Evolutionary conservation across 1,140 invertebrate genomes (phyloP), one percentile per base, ranked within the genome.

Genomic region (Calliopsis andreniformis): DNA sequence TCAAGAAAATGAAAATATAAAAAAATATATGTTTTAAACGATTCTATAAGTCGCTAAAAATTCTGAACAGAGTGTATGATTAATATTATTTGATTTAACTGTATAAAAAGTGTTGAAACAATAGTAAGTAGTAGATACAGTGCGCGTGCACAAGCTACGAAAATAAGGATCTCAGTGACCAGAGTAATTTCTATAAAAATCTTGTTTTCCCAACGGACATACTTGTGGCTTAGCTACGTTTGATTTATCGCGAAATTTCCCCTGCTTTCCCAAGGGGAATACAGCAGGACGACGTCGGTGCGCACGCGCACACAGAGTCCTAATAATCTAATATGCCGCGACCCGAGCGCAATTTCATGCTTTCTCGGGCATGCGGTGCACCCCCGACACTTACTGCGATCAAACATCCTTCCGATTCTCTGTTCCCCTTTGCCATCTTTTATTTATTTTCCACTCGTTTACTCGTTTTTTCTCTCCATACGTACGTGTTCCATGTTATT

Each of bases 281-380:
- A 45, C 25, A 47, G 25, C 47, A 20, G 32, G 42, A 64, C 25
- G 49, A 68, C 68, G 58, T 78, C 20, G 25, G 59, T 72, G 67
- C 59, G 63, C 67, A 51, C 56, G 43, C 55, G 62, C 67, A 51
- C 56, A 35, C 55, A 53, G 62, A 69, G 58, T 83, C 66, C 81
- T 84, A 83, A 84, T 84, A 84, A 84, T 84, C 82, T 80, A 83
- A 84, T 84, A 83, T 72, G 72, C 64, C 72, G 72, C 81, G 72
- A 83, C 62, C 77, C 49, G 56, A 75, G 53, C 71, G 64, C 78
- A 87, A 87, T 87, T 87, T 87, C 86, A 87, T 80, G 85, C 81
- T 72, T 79, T 72, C 79, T 76, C 70, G 67, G 79, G 77, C 80
- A 81, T 79, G 64, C 56, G 39, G 23, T 18, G 49, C 35, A 39